phyloP scores from a whole-genome alignment of 1,140 invertebrate species.

The Diprion similis region DNA sequence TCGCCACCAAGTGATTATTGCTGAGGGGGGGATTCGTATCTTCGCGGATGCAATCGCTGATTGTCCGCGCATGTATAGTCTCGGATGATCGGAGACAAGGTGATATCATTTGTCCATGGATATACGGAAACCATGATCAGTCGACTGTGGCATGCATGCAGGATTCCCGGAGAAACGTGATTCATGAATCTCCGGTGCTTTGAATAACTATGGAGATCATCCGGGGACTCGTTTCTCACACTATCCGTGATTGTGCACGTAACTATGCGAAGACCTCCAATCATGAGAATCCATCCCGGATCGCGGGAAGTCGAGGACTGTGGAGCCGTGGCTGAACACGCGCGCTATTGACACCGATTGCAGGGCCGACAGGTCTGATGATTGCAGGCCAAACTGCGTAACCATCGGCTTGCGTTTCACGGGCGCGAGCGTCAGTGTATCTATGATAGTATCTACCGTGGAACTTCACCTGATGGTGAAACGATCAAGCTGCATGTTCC shows the following conservation, averaged over 20 bases:
- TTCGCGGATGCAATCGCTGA: background rate
- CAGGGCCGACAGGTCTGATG: background rate
- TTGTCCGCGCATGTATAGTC: no score
- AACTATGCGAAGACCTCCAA: background rate
- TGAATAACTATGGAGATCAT: slow-evolving; percentile 53
- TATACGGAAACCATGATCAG: no score
- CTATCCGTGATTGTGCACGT: slow-evolving; percentile 21
- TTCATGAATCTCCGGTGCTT: slow-evolving; percentile 31
- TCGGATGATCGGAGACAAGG: no score
- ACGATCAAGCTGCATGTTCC: no score
- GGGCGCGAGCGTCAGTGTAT: no score
- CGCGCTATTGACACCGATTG: background rate
- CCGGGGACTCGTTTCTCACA: slow-evolving; percentile 47
- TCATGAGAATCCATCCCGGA: background rate
- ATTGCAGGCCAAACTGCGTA: no score
- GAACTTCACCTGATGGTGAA: no score
- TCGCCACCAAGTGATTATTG: background rate
- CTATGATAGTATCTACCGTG: no score
- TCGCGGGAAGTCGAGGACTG: background rate
- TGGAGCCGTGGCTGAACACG: no score
- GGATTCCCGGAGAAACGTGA: slow-evolving; percentile 21
- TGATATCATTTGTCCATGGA: no score
- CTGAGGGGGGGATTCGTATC: background rate
- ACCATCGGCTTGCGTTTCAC: no score
- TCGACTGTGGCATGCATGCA: slow-evolving; percentile 10